Conservation (phyloP, 2,888 invertebrate genomes). For the Agapostemon virescens region DNA sequence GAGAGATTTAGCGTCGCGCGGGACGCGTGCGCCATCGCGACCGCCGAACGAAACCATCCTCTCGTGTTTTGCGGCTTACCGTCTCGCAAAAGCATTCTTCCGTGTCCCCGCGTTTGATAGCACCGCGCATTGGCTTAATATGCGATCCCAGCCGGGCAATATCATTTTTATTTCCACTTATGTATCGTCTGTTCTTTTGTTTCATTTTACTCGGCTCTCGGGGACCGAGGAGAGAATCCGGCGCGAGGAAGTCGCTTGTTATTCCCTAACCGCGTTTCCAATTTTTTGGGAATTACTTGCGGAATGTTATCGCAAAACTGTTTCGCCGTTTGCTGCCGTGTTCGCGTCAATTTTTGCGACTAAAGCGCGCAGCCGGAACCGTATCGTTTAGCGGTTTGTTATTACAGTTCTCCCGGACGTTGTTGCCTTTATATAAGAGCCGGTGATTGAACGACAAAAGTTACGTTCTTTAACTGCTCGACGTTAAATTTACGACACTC, state of each 20-base stretch:
- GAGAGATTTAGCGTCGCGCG: conserved; percentile 61
- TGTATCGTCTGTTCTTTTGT: background rate
- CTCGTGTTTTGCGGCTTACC: conserved; percentile 25
- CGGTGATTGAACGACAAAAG: too few species aligned
- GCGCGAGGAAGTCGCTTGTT: too few species aligned
- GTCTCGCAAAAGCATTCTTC: conserved; percentile 15
- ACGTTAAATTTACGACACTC: too few species aligned
- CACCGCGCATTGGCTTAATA: background rate
- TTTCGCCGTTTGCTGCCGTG: too few species aligned
- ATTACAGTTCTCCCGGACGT: too few species aligned
- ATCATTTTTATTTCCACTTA: background rate
- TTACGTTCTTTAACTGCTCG: too few species aligned
- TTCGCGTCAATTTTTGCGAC: too few species aligned
- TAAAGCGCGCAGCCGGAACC: too few species aligned
- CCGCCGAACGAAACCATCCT: conserved; percentile 31
- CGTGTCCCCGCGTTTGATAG: background rate
- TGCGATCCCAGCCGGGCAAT: background rate
- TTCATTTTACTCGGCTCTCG: too few species aligned
- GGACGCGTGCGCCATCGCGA: conserved; percentile 64
- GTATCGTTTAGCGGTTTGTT: too few species aligned
- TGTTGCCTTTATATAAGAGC: too few species aligned
- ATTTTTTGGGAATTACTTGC: background rate
- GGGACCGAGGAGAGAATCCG: background rate
- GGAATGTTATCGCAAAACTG: background rate
- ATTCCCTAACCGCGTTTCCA: background rate